phyloP scores from a whole-genome alignment of 2,113 vertebrate species.

The Parus major region DNA sequence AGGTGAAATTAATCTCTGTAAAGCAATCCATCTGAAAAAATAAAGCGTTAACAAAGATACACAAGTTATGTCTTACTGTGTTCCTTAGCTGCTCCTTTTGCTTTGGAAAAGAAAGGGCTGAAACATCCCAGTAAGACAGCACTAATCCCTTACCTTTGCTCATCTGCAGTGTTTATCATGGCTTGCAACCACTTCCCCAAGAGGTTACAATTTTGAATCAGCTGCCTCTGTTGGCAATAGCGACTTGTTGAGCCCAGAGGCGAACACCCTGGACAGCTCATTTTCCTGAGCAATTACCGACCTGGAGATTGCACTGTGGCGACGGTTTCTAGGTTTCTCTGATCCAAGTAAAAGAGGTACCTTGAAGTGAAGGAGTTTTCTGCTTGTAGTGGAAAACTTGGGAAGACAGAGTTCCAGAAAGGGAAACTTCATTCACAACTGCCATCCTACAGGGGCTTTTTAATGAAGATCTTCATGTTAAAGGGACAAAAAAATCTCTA shows the following conservation, averaged over 20 bases:
- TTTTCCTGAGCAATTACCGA: constrained; percentile 61
- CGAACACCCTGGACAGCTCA: constrained; percentile 20
- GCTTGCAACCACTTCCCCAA: constrained; percentile 9
- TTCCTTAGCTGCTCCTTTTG: background rate
- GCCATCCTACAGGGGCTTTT: background rate
- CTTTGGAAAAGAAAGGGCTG: constrained; percentile 9
- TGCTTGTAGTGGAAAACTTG: background rate
- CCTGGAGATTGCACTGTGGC: constrained; percentile 51
- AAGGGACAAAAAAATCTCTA: background rate
- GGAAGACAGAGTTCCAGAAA: background rate
- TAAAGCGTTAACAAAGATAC: background rate
- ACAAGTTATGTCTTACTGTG: background rate
- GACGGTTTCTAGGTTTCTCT: constrained; percentile 46
- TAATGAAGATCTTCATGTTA: background rate
- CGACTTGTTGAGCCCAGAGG: constrained; percentile 32
- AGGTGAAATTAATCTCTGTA: background rate
- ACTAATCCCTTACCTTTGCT: constrained; percentile 2
- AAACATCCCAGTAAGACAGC: background rate
- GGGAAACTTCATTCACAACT: background rate
- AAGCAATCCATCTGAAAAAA: background rate
- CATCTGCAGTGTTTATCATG: constrained; percentile 57
- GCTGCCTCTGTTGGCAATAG: background rate
- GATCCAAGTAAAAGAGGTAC: background rate
- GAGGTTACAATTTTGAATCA: constrained; percentile 16
- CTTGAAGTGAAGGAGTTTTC: constrained; percentile 16